Conservation (phyloP, 2,888 invertebrate species). For the Margaritifera margaritifera region DNA sequence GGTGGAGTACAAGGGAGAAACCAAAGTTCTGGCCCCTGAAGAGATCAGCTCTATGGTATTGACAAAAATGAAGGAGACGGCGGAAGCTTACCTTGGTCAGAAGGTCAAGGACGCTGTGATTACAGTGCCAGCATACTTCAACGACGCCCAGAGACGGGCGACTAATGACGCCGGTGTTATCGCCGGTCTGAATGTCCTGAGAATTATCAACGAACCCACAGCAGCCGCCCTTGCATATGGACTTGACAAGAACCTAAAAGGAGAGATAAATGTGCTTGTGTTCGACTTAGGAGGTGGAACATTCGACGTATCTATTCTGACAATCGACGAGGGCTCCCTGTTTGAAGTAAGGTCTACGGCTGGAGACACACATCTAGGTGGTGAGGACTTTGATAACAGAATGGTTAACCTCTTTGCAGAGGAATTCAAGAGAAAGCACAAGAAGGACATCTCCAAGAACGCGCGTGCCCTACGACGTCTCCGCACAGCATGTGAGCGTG, state of each 20-base stretch:
- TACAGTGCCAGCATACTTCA: conserved; percentile 72
- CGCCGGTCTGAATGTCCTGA: conserved; percentile 73
- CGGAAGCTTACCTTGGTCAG: conserved; percentile 78
- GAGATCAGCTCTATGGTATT: conserved; percentile 93
- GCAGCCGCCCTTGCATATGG: conserved; percentile 78
- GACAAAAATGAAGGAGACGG: conserved; percentile 85
- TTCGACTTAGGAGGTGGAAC: conserved; percentile 77
- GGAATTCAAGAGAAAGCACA: conserved; percentile 62
- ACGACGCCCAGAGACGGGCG: conserved; percentile 78
- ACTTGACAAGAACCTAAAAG: conserved; percentile 74
- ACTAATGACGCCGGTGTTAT: conserved; percentile 74
- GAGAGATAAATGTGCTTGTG: conserved; percentile 76
- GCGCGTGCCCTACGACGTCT: conserved; percentile 59
- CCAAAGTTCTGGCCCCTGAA: conserved; percentile 89
- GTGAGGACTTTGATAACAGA: conserved; percentile 66
- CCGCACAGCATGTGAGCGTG: conserved; percentile 65
- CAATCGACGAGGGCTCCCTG: conserved; percentile 76
- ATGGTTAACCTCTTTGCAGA: conserved; percentile 61
- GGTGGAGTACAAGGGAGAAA: conserved; percentile 81
- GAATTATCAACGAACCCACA: conserved; percentile 79
- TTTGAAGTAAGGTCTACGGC: conserved; percentile 69
- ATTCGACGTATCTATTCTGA: conserved; percentile 74
- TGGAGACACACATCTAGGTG: conserved; percentile 69
- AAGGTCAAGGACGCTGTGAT: conserved; percentile 66
- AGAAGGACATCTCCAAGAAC: conserved; percentile 58